Percentiles rank a stretch among this genome's conserved stretches.
Conservation (phyloP, 2,113 vertebrate species). For the Siphamia tubifer region DNA sequence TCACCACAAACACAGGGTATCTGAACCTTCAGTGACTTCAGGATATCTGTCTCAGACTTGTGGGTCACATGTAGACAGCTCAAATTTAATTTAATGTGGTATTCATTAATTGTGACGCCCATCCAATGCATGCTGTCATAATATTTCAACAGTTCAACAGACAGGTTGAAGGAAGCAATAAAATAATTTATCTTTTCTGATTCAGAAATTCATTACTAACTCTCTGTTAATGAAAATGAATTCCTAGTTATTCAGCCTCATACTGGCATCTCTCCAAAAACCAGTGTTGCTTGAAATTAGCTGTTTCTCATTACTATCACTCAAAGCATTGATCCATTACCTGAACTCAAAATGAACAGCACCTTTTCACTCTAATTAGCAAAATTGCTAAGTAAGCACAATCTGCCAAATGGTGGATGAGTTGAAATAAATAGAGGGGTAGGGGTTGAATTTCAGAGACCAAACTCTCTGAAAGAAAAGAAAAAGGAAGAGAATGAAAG, state of each 20-base stretch:
- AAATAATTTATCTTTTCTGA: background rate
- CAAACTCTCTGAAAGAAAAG: too few species aligned
- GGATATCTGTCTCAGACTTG: background rate
- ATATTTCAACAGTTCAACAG: background rate
- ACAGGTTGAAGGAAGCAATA: background rate
- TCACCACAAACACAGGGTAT: background rate
- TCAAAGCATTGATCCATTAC: constrained; percentile 53
- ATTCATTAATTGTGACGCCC: background rate
- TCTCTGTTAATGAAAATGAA: constrained; percentile 46
- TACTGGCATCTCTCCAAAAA: constrained; percentile 35
- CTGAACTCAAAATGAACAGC: constrained; percentile 43
- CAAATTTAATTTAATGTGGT: background rate
- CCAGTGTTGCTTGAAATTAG: constrained; percentile 72
- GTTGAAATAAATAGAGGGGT: background rate
- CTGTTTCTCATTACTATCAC: constrained; percentile 42
- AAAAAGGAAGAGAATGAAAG: too few species aligned
- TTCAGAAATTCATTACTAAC: constrained; percentile 20
- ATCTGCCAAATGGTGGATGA: background rate
- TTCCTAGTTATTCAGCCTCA: constrained; percentile 33
- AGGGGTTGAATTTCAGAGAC: background rate
- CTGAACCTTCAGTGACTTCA: background rate
- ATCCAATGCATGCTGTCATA: background rate
- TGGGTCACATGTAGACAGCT: background rate
- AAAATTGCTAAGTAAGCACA: constrained; percentile 51
- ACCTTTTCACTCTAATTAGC: constrained; percentile 55